Evolutionary conservation across 2,888 invertebrate species (phyloP).

Genomic region (Rhingia rostrata): DNA sequence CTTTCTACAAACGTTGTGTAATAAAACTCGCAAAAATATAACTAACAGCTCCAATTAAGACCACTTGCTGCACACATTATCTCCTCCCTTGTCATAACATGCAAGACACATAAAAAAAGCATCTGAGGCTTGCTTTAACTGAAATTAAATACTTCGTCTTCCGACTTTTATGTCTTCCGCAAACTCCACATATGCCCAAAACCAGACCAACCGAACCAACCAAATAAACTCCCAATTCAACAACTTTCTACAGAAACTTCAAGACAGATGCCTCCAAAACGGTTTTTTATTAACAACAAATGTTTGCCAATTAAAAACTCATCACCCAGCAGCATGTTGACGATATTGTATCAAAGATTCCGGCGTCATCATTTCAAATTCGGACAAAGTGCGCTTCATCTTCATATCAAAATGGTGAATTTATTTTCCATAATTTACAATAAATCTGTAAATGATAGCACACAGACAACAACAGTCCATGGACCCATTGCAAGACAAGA

Average conservation of each 20-base stretch:
- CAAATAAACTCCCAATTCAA: slow-evolving; percentile 35
- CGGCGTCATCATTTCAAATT: background rate
- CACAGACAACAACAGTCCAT: background rate
- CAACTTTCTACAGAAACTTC: slow-evolving; percentile 60
- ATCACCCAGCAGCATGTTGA: slow-evolving; percentile 37
- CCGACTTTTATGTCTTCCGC: slow-evolving; percentile 57
- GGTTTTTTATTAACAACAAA: slow-evolving; percentile 66
- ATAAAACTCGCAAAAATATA: background rate
- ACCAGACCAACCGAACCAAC: slow-evolving; percentile 2
- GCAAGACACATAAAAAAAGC: slow-evolving; percentile 3
- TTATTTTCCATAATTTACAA: slow-evolving; percentile 59
- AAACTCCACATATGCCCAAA: slow-evolving; percentile 17
- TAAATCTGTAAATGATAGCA: slow-evolving; percentile 54
- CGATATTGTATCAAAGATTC: slow-evolving; percentile 11
- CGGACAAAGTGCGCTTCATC: too few relatives aligned
- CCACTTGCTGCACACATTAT: slow-evolving; percentile 6
- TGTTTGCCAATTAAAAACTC: slow-evolving; percentile 69
- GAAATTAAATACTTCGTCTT: slow-evolving; percentile 34
- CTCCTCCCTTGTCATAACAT: background rate
- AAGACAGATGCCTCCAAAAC: slow-evolving; percentile 36
- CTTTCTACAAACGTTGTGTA: background rate
- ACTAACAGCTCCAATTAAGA: slow-evolving; percentile 9
- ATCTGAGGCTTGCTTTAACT: slow-evolving; percentile 18
- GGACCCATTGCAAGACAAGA: too few relatives aligned
- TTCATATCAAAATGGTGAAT: slow-evolving; percentile 43